Percentiles rank a stretch among this genome's conserved stretches.
Conservation (phyloP, 2,113 vertebrate species). For the Kryptolebias marmoratus region DNA sequence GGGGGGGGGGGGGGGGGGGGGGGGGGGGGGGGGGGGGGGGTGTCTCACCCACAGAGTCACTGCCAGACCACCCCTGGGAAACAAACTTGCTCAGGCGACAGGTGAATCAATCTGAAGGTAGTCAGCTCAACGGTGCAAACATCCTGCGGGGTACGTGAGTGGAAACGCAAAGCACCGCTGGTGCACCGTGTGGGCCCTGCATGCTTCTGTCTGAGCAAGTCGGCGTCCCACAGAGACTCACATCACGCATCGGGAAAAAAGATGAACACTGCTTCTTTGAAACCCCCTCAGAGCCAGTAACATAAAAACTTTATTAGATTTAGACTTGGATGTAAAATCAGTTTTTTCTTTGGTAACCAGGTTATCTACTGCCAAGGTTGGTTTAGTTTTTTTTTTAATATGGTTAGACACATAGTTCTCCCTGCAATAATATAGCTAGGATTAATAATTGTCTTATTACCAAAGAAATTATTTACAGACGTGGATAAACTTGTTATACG, state of each 20-base stretch:
- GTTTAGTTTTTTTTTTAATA: background rate
- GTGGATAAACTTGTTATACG: too few species aligned
- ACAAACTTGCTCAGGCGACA: slow-evolving; percentile 75
- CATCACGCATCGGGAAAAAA: slow-evolving; percentile 39
- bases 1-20: background rate
- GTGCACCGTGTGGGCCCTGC: slow-evolving; percentile 34
- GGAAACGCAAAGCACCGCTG: slow-evolving; percentile 62
- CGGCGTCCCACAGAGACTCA: slow-evolving; percentile 45
- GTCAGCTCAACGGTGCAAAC: slow-evolving; percentile 57
- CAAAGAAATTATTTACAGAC: background rate
- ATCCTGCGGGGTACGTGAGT: slow-evolving; percentile 65
- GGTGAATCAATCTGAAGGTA: slow-evolving; percentile 75
- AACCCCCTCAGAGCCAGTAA: slow-evolving; percentile 35
- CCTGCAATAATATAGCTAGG: background rate
- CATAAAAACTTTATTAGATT: slow-evolving; percentile 32
- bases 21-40: background rate
- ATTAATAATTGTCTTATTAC: background rate
- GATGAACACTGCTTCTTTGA: slow-evolving; percentile 21
- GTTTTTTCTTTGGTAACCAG: slow-evolving; percentile 24
- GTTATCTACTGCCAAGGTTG: background rate
- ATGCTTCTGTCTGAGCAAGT: slow-evolving; percentile 46
- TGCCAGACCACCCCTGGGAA: slow-evolving; percentile 54
- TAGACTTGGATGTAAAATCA: slow-evolving; percentile 15
- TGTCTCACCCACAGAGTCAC: slow-evolving; percentile 33
- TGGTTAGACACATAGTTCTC: too few species aligned